Evolutionary conservation across 2,797 vertebrate species (phyloP).

Genomic region (Huso huso): DNA sequence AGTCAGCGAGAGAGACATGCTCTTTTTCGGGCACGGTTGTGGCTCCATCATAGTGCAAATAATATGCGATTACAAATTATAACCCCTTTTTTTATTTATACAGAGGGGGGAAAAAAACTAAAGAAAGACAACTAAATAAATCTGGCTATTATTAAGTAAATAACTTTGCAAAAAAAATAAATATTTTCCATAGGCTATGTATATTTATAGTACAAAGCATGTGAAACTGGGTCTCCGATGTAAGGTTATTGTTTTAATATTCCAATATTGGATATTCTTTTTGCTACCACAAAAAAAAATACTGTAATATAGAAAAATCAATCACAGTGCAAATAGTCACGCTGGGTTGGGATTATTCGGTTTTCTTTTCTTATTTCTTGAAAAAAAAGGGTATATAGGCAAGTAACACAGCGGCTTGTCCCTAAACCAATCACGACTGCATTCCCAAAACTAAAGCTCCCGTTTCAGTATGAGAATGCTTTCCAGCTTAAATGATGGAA

Average conservation of each 20-base stretch:
- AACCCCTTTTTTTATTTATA: slow-evolving; percentile 12
- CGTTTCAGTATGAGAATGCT: too few species aligned
- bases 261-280: slow-evolving; percentile 34
- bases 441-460: background rate
- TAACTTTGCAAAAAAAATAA: slow-evolving; percentile 20
- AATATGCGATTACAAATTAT: slow-evolving; percentile 12
- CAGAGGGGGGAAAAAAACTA: slow-evolving; percentile 14
- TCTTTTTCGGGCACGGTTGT: slow-evolving; percentile 73
- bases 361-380: slow-evolving; percentile 16
- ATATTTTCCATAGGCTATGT: background rate
- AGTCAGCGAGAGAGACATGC: slow-evolving; percentile 80
- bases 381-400: too few species aligned
- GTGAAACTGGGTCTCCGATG: too few species aligned
- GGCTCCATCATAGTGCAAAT: slow-evolving; percentile 76
- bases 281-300: slow-evolving; percentile 21
- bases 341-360: slow-evolving; percentile 28
- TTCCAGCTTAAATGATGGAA: slow-evolving; percentile 25
- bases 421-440: background rate
- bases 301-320: slow-evolving; percentile 21
- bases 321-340: slow-evolving; percentile 51
- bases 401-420: too few species aligned
- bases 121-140: slow-evolving; percentile 27
- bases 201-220: slow-evolving; percentile 1
- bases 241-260: background rate
- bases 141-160: slow-evolving; percentile 36